Percentiles rank a stretch among this genome's conserved stretches.
These are phyloP conservation scores for Hypomecis punctinalis DNA, from an alignment of 2,888 invertebrate genomes.

Conservation along the genomic window DNA sequence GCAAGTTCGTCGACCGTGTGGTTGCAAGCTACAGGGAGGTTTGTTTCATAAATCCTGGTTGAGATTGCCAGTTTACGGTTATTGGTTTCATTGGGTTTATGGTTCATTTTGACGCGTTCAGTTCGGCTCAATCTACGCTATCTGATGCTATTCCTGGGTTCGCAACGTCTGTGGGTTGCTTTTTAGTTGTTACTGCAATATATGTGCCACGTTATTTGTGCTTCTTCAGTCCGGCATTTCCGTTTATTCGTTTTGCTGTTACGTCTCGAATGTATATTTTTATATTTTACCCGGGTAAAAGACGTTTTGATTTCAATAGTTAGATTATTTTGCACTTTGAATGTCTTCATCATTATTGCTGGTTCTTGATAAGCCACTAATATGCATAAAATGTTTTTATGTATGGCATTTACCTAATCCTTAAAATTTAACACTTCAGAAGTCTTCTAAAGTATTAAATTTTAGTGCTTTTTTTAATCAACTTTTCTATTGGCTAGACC, in stretches of 20 bases:
- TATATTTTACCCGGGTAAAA: background rate
- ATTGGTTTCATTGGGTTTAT: conserved; percentile 67
- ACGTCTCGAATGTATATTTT: background rate
- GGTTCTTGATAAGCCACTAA: too few relatives aligned
- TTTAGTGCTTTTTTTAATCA: too few relatives aligned
- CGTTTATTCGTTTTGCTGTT: background rate
- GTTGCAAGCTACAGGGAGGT: conserved; percentile 49
- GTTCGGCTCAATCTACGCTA: conserved; percentile 56
- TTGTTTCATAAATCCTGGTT: conserved; percentile 66
- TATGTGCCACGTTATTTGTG: conserved; percentile 21
- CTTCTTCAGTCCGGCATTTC: conserved; percentile 8
- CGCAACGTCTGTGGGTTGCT: conserved; percentile 43
- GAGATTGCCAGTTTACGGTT: conserved; percentile 65
- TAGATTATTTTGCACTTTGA: too few relatives aligned
- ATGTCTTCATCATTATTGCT: too few relatives aligned
- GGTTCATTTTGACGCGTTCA: conserved; percentile 66
- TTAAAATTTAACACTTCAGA: too few relatives aligned
- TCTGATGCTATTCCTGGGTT: conserved; percentile 53
- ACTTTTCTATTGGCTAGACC: too few relatives aligned
- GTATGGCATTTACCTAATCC: too few relatives aligned
- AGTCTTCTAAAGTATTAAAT: too few relatives aligned
- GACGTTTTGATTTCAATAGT: too few relatives aligned
- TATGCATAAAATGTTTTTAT: too few relatives aligned
- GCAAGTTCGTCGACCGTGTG: conserved; percentile 64
- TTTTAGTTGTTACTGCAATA: conserved; percentile 39